These are phyloP conservation scores for Dallia pectoralis DNA, from an alignment of 2,797 vertebrate genomes.

Conservation along the genomic window DNA sequence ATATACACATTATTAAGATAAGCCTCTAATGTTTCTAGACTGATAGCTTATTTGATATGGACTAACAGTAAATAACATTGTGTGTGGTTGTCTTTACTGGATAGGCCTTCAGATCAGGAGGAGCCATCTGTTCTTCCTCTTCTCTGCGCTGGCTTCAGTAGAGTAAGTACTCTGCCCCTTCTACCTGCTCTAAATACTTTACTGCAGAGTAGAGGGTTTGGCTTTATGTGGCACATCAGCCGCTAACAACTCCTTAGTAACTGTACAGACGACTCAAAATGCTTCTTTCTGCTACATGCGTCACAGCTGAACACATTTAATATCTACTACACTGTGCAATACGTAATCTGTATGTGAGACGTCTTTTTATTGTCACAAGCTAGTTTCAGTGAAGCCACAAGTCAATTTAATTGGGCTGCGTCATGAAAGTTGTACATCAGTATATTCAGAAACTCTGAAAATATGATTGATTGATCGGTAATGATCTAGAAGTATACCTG, in stretches of 20 bases:
- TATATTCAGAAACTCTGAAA: no score
- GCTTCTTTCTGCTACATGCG: not conserved
- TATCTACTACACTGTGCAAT: not conserved
- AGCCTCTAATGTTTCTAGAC: not conserved
- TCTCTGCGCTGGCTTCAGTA: slow-evolving; percentile 89
- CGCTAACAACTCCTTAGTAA: not conserved
- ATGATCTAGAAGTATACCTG: no score
- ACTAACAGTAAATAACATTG: not conserved
- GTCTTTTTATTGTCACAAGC: not conserved
- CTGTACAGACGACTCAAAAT: not conserved
- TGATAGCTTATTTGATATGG: slow-evolving; percentile 1
- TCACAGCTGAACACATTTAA: not conserved
- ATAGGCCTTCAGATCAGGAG: slow-evolving; percentile 74
- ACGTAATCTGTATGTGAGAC: not conserved
- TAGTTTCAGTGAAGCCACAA: no score
- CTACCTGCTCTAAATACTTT: slow-evolving; percentile 26
- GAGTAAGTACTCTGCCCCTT: slow-evolving; percentile 75
- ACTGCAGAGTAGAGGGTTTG: not conserved
- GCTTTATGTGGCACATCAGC: not conserved
- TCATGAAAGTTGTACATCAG: no score
- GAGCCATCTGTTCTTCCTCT: slow-evolving; percentile 89
- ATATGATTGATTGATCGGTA: no score
- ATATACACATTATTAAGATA: not conserved
- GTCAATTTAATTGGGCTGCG: no score
- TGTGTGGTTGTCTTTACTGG: not conserved